Evolutionary conservation across 2,888 invertebrate genomes (phyloP).

Genomic region (Coecobrya sp.): DNA sequence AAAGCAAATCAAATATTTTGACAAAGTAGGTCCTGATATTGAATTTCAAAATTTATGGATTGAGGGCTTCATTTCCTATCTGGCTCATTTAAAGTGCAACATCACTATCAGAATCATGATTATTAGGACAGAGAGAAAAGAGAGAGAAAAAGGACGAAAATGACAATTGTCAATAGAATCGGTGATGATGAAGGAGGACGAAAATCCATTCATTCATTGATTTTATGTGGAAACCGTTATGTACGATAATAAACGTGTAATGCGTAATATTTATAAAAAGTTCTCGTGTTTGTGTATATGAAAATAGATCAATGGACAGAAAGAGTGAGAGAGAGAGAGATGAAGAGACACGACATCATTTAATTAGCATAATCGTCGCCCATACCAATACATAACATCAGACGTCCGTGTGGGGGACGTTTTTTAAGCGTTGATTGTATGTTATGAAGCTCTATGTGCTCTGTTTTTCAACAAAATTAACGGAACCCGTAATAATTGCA

Average conservation of each 20-base stretch:
- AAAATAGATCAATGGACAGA: conserved; percentile 66
- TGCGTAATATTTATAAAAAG: background rate
- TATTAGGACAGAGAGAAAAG: background rate
- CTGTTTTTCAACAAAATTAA: conserved; percentile 60
- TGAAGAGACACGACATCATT: conserved; percentile 51
- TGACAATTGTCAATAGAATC: conserved; percentile 11
- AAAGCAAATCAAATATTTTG: background rate
- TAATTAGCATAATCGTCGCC: conserved; percentile 59
- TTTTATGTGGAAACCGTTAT: conserved; percentile 3
- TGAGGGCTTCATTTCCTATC: background rate
- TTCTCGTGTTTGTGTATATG: background rate
- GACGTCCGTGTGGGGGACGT: background rate
- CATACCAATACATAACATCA: conserved; percentile 3
- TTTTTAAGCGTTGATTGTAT: background rate
- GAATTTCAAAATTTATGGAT: conserved; percentile 18
- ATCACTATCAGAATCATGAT: background rate
- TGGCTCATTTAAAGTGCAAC: background rate
- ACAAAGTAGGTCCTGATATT: conserved; percentile 6
- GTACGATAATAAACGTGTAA: conserved; percentile 1
- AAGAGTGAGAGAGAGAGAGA: conserved; percentile 12
- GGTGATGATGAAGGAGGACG: background rate
- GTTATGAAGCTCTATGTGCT: background rate
- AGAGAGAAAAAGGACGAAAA: background rate
- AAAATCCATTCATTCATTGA: conserved; percentile 58
- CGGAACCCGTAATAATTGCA: conserved; percentile 70